Evolutionary conservation across 2,888 invertebrate genomes (phyloP), one percentile per base, ranked within the genome.

Genomic region (Encarsia formosa): DNA sequence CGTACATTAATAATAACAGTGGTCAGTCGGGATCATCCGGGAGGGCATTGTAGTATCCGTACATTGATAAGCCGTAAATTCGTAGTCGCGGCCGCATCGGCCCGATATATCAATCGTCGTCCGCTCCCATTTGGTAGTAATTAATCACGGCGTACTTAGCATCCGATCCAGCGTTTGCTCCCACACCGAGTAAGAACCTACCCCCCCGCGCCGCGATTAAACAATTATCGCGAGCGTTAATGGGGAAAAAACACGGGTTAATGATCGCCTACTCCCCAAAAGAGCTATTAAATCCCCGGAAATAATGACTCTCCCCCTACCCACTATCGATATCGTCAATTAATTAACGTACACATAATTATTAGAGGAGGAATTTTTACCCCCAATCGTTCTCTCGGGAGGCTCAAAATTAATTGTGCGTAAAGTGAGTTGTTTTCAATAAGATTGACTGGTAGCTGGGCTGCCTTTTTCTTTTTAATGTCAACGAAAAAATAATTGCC

Each of bases 351-450:
- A 67, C 66, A 64, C 70, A 68, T 69, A 71, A 71, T 73, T 71
- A 72, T 71, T 66, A 70, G 65, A 63, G 68, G 58, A 50, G 16
- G 16, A 34, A n/a, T n/a, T n/a, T n/a, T n/a, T n/a, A n/a, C n/a
- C n/a, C n/a, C n/a, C n/a, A n/a, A n/a, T n/a, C n/a, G n/a, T n/a
- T n/a, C n/a, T n/a, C n/a, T n/a, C 67, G 67, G 65, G 65, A 67
- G 67, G n/a, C n/a, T n/a, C 64, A 65, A 70, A 71, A 73, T 73
- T 73, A 73, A 73, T 73, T 71, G 72, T 70, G 70, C 71, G 73
- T 70, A 62, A 72, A 71, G 68, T 64, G n/a, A n/a, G n/a, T n/a
- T n/a, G n/a, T n/a, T n/a, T n/a, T n/a, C n/a, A n/a, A n/a, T n/a
- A n/a, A n/a, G n/a, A n/a, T n/a, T n/a, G n/a, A n/a, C n/a, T n/a